Evolutionary conservation across 2,113 vertebrate genomes (phyloP), one percentile per base, ranked within the genome.

Genomic region (Dipodomys spectabilis): DNA sequence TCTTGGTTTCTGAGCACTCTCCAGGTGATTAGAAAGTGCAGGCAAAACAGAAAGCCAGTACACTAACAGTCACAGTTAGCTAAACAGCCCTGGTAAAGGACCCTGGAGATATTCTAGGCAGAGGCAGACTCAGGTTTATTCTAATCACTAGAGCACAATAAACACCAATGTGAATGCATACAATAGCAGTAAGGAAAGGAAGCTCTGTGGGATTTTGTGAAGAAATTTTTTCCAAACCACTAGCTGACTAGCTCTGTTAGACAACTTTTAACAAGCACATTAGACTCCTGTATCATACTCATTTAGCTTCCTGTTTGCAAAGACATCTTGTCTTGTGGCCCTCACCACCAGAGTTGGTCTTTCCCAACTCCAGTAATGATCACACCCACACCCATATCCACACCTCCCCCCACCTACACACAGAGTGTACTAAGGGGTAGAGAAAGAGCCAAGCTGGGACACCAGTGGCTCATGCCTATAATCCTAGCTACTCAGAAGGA

Each of bases 1-100:
- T 88, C 35, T 74, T 94, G 84, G 39, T 65, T 94, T 94, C 78
- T 80, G n/a, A 79, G 88, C 71, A 20, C 11, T 94, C 13, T 88
- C 73, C 44, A 77, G 45, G 27, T 93, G 65, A 85, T 79, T 88
- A 71, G 35, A 35, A 87, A 88, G 22, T 53, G 8, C 23, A 71
- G 19, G 30, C 16, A 82, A 60, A 49, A 49, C 12, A 82, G 39
- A 74, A 4, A 90, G 73, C 53, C 18, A 22, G 64, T 77, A 25
- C 15, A 27, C 20, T 68, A 72, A 73, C 3, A 82, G 57, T 64
- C 28, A 77, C 16, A 25, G 39, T 12, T 64, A 78, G 64, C 22
- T 44, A 81, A 77, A 71, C 45, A 57, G 35, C 23, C 68, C 71
- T 71, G 85, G 16, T 10, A 27, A 3, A 68, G 53, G 49, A 77